Conservation (phyloP, 2,888 invertebrate genomes). For the Nephrotoma flavescens region DNA sequence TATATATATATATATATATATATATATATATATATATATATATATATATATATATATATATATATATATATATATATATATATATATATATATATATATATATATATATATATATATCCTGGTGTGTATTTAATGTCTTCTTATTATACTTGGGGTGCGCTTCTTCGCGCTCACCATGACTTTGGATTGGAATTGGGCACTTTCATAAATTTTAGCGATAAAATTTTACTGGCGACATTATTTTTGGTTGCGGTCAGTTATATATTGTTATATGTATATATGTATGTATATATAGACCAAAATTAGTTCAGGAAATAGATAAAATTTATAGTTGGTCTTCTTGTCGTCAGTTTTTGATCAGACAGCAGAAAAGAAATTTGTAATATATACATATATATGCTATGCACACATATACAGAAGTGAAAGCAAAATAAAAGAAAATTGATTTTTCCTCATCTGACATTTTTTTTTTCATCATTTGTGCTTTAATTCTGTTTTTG, state of each 20-base stretch:
- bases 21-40: neutral
- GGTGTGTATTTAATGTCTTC: neutral
- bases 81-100: neutral
- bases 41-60: neutral
- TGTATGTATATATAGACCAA: no score
- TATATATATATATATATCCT: neutral
- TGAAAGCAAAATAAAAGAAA: neutral
- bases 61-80: neutral
- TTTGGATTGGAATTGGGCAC: neutral
- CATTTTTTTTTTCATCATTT: neutral
- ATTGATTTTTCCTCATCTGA: neutral
- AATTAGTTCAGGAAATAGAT: neutral
- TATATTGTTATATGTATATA: neutral
- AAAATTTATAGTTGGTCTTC: neutral
- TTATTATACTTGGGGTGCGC: neutral
- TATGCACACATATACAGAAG: neutral
- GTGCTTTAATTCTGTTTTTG: neutral
- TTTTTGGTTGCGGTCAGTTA: neutral
- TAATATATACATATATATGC: no score
- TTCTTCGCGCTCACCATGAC: neutral
- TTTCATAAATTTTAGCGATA: neutral
- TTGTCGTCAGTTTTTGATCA: neutral
- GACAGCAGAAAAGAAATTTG: neutral
- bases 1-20: neutral
- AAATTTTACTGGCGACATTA: neutral